These are phyloP conservation scores for Aspidiotus rigidus DNA, from an alignment of 2,888 invertebrate genomes.

Conservation along the genomic window DNA sequence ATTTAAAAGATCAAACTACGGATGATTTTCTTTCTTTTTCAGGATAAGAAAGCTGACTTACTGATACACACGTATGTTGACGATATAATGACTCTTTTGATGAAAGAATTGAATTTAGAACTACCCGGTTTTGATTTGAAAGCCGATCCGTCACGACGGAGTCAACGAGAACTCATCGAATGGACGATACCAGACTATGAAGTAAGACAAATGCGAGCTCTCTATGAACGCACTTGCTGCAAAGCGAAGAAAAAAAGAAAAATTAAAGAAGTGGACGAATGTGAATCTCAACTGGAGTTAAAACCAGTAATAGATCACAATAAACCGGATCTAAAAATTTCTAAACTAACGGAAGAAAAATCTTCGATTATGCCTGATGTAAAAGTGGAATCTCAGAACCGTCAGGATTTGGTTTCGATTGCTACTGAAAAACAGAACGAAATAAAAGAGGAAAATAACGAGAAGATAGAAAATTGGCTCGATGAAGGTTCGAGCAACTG, in stretches of 20 bases:
- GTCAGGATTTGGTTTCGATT: no score
- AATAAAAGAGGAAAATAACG: no score
- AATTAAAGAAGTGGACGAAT: conserved; percentile 1
- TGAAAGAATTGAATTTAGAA: conserved; percentile 62
- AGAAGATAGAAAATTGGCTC: no score
- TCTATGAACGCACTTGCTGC: conserved; percentile 38
- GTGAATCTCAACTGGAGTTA: neutral
- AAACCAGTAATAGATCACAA: no score
- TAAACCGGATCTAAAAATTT: no score
- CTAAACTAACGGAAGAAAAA: no score
- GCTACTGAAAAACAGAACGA: no score
- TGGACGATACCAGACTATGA: conserved; percentile 62
- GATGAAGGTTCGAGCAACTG: no score
- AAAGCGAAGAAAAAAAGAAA: conserved; percentile 35
- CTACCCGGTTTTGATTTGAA: conserved; percentile 60
- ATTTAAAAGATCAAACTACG: no score
- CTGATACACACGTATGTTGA: conserved; percentile 85
- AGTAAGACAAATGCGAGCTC: conserved; percentile 46
- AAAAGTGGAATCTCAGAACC: no score
- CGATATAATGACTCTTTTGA: conserved; percentile 62
- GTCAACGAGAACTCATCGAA: conserved; percentile 49
- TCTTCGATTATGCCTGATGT: no score
- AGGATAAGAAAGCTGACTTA: conserved; percentile 86
- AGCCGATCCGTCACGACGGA: conserved; percentile 57
- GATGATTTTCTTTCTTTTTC: conserved; percentile 41